Percentiles rank a stretch among this genome's conserved stretches.
Evolutionary conservation across 2,797 vertebrate species (phyloP).

Genomic region (Acipenser ruthenus): DNA sequence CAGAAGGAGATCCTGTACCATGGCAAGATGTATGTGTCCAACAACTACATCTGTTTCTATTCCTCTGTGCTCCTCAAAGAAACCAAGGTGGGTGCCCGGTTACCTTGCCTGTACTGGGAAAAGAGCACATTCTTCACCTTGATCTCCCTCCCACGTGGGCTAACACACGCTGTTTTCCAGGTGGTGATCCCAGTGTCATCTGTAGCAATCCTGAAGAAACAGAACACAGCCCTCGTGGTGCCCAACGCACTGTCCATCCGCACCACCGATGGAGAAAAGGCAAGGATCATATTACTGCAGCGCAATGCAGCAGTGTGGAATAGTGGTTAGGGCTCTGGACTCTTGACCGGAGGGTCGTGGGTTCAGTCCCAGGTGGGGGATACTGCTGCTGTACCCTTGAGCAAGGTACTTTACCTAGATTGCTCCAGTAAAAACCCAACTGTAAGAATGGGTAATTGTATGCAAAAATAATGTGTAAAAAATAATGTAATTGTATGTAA

Average conservation of each 20-base stretch:
- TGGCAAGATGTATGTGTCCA: constrained; percentile 70
- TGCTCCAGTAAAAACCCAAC: too few species aligned
- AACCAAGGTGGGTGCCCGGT: constrained; percentile 61
- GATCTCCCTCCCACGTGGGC: too few species aligned
- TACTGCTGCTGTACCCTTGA: too few species aligned
- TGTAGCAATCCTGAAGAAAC: constrained; percentile 70
- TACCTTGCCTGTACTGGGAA: too few species aligned
- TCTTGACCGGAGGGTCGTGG: constrained; percentile 67
- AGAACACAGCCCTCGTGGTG: constrained; percentile 75
- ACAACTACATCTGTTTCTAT: constrained; percentile 66
- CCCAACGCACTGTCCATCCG: constrained; percentile 77
- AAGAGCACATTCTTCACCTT: rapidly evolving
- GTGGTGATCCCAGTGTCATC: constrained; percentile 56
- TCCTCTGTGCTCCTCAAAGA: constrained; percentile 73
- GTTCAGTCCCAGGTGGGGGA: constrained; percentile 62
- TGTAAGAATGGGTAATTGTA: too few species aligned
- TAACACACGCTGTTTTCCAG: constrained; percentile 36
- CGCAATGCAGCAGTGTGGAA: background rate
- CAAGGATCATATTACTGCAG: constrained; percentile 27
- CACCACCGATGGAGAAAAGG: constrained; percentile 69
- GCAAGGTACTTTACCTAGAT: too few species aligned
- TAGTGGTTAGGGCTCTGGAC: constrained; percentile 44
- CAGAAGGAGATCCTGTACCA: constrained; percentile 78
- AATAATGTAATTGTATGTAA: too few species aligned
- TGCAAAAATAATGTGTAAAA: too few species aligned